Percentiles rank a stretch among this genome's conserved stretches.
phyloP scores from a whole-genome alignment of 92 coral and sea anemone genomes.

The Phenganax marumi region DNA sequence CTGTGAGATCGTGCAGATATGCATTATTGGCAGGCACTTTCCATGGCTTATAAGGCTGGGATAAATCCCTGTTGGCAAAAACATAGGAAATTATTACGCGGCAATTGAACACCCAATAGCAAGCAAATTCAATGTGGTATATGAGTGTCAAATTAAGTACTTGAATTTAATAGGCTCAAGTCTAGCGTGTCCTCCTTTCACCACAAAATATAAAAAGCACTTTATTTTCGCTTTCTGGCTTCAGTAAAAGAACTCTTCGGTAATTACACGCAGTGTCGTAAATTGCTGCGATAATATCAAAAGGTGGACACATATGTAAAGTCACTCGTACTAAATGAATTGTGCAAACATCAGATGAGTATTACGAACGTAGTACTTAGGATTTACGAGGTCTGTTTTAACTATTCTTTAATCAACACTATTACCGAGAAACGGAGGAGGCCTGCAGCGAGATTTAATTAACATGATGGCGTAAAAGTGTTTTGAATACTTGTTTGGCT shows the following conservation, averaged over 20 bases:
- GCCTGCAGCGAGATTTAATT: conserved; percentile 30
- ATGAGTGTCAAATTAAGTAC: conserved; percentile 3
- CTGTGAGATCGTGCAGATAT: background rate
- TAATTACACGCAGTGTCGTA: background rate
- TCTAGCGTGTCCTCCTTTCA: background rate
- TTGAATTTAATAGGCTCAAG: background rate
- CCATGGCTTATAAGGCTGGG: background rate
- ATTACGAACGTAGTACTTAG: conserved; percentile 25
- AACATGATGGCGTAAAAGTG: conserved; percentile 28
- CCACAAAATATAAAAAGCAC: background rate
- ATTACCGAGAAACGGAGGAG: conserved; percentile 38
- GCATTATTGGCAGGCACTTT: background rate
- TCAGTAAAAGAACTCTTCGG: background rate
- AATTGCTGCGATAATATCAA: background rate
- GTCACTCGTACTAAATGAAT: conserved; percentile 35
- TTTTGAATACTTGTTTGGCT: conserved; percentile 16
- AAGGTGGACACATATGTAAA: background rate
- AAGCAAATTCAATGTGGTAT: background rate
- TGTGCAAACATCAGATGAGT: conserved; percentile 22
- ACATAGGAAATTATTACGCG: background rate
- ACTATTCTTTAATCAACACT: conserved; percentile 47
- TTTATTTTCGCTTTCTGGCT: background rate
- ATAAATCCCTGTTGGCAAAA: background rate
- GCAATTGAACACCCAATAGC: conserved; percentile 14
- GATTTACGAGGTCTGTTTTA: conserved; percentile 47